Evolutionary conservation across 2,888 invertebrate genomes (phyloP), one percentile per base, ranked within the genome.

Genomic region (Poecilus cupreus): DNA sequence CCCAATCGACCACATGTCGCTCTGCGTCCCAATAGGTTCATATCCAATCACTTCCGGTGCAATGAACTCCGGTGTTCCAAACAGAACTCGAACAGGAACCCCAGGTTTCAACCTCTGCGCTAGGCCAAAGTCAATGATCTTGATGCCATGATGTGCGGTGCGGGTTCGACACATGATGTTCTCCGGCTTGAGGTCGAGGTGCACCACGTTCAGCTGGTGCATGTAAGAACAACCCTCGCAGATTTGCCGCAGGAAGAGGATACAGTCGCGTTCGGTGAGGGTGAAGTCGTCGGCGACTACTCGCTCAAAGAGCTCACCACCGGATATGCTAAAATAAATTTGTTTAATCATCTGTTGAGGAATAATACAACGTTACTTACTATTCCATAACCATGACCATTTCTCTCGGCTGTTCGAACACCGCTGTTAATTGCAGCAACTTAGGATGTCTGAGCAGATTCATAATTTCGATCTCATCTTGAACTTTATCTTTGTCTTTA

Each of bases 1-100:
- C 16, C 98, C 98, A 51, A 98, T 92, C 85, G 96, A 96, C 98
- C 98, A 98, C 97, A 98, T 97, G 87, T 98, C 98, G 1, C 96
- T 94, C 80, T 94, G 92, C 6, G 94, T 93, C 68, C 95, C 94
- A 64, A 98, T 94, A 0, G 94, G 94, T 86, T 98, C 97, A 88
- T 96, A 98, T 89, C 94, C 96, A 83, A 98, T 94, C 60, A 97
- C 95, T 91, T 97, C 98, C 0, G 98, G 97, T 0, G 97, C 95
- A 84, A 97, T 95, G 87, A 98, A 98, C 88, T 98, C 97, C 0
- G 96, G 96, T 0, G 98, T 98, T 0, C 98, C 98, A 85, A 96
- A 96, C 5, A 97, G 90, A 0, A 95, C 94, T 79, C 94, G 90
- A 10, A 94, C 90, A 0, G 94, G 93, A n/a, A 91, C 91, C 83